phyloP scores from a whole-genome alignment of 2,888 invertebrate genomes.

The Trissolcus japonicus region DNA sequence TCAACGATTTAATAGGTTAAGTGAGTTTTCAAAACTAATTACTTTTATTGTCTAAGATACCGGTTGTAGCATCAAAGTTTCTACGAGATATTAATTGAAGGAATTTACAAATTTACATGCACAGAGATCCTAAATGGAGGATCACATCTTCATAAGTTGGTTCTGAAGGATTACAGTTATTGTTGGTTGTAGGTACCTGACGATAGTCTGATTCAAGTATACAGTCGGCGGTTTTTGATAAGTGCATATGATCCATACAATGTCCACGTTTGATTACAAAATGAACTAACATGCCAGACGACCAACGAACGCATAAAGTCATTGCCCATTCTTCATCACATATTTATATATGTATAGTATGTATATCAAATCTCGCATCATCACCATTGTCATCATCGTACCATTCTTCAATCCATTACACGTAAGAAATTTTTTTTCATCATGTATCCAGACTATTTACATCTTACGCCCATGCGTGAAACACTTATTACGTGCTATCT shows the following conservation, averaged over 20 bases:
- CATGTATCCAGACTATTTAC: constrained; percentile 54
- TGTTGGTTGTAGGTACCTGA: constrained; percentile 23
- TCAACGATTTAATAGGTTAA: too few species aligned
- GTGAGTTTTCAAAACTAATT: too few species aligned
- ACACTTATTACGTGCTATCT: constrained; percentile 67
- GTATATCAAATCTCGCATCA: constrained; percentile 50
- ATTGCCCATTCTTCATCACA: constrained; percentile 59
- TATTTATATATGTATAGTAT: constrained; percentile 55
- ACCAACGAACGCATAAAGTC: constrained; percentile 58
- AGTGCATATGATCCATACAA: constrained; percentile 55
- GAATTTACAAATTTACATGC: constrained; percentile 31
- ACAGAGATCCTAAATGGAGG: constrained; percentile 8
- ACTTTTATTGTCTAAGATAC: background rate
- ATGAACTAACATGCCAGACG: constrained; percentile 59
- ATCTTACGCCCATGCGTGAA: constrained; percentile 64
- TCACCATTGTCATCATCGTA: constrained; percentile 46
- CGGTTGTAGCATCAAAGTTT: constrained; percentile 46
- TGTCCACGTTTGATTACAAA: constrained; percentile 46
- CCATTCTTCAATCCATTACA: constrained; percentile 60
- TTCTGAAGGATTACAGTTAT: constrained; percentile 15
- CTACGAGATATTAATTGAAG: constrained; percentile 6
- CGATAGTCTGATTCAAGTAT: constrained; percentile 33
- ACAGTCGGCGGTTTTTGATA: constrained; percentile 32
- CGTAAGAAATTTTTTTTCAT: constrained; percentile 54
- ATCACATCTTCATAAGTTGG: constrained; percentile 2